Evolutionary conservation across 2,888 invertebrate species (phyloP), one percentile per base, ranked within the genome.

Genomic region (Leistus spinibarbis): DNA sequence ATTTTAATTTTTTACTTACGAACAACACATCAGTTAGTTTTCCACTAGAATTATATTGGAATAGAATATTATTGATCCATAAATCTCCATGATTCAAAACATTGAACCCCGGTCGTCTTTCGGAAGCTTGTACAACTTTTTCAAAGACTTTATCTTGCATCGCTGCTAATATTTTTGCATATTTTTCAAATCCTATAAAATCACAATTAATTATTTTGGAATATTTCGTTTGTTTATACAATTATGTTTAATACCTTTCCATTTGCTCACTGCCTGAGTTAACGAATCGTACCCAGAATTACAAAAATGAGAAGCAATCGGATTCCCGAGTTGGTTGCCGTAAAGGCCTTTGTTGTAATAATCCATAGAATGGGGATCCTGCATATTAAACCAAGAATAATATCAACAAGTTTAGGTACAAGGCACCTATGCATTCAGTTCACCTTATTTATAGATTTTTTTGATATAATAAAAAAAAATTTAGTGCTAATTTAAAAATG

Each of bases 21-120:
- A 87, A 86, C 77, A 82, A 82, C 10, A 85, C 81, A 23, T 87
- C 86, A 56, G 81, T 79, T 4, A 86, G 81, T 27, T 81, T 79
- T 17, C 83, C 83, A 72, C 82, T 79, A 16, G 82, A 78, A 76
- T 85, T 79, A 77, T 88, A 86, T 78, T 86, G 85, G 77, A 88
- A 88, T 79, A 88, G 84, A 79, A 88, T 85, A 78, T 88, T 88
- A 77, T 88, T 88, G 0, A 86, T 82, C 88, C 88, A 88, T 3
- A 88, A 80, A 80, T 88, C 88, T 1, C 88, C 88, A 76, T 88
- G 88, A 78, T 88, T 88, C 10, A 88, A 82, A 13, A 88, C 88
- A 67, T 85, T 85, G 63, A 88, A 84, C 1, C 82, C 82, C 2
- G 81, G 77, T 75, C 78, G 79, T 53, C 79, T 77, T 77, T 79